Base-by-base conservation (phyloP, 2,888 invertebrate species). In the Horisme vitalbata region DNA sequence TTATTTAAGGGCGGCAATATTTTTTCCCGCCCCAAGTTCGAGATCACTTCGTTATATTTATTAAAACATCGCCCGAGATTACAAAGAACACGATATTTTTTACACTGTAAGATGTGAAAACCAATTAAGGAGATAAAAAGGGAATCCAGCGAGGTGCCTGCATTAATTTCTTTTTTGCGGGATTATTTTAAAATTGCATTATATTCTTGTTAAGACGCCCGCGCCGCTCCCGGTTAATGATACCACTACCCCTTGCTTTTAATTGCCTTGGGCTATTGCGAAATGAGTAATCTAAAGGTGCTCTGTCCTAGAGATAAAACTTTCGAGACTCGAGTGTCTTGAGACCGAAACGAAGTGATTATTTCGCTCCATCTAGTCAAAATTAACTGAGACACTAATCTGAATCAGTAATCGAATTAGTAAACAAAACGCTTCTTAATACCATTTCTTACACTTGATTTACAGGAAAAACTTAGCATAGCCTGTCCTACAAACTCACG, bases 71-170 rank as follows among this genome's bases (percentile, higher is more conserved):
- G 81, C 79, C 86, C 81, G 84, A 88, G 89, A 89, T 89, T 89
- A 88, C 85, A 85, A 85, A 87, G 86, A 86, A 87, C 85, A 87
- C 81, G 87, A 88, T 88, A 88, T 88, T 89, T 87, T 88, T 88
- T 88, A 82, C 83, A 88, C 83, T 79, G 82, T 79, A 84, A 90
- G 90, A 90, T 90, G 89, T 89, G 88, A 90, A 90, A 90, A 90
- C 88, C 89, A 90, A 90, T 90, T 90, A 90, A 89, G 85, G 81
- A 90, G 90, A 90, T 90, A 90, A 90, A 90, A 89, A 87, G 86
- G 71, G 79, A 83, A 83, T 87, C 87, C 82, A 76, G 83, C 75
- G 86, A 88, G 88, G 88, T 86, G 87, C 86, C 84, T 83, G 87
- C 87, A 88, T 87, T 89, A 89, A 89, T 89, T 88, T 86, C 77